These are phyloP conservation scores for Myrmophylax atrothorax DNA, from an alignment of 2,113 vertebrate genomes.

Conservation along the genomic window DNA sequence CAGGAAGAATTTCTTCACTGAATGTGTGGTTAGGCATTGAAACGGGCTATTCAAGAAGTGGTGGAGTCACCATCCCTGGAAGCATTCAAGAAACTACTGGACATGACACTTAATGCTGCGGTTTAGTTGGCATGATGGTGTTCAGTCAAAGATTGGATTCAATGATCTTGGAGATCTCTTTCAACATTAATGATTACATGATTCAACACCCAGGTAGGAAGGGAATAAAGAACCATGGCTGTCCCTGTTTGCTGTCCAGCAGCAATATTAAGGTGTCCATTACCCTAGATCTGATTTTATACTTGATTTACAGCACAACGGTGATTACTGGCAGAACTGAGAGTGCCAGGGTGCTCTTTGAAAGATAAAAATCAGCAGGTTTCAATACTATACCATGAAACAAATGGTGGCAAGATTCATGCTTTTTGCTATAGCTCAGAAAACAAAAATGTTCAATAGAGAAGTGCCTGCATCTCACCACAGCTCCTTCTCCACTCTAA, in stretches of 20 bases:
- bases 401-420: background rate
- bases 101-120: background rate
- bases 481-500: background rate
- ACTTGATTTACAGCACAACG: background rate
- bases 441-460: background rate
- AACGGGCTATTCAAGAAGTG: background rate
- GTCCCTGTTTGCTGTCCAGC: background rate
- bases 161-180: background rate
- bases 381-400: background rate
- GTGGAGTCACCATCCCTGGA: background rate
- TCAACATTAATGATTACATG: background rate
- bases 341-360: fast-evolving
- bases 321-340: background rate
- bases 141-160: background rate
- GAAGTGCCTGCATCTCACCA: background rate
- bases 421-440: background rate
- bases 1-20: background rate
- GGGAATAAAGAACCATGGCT: background rate
- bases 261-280: background rate
- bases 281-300: background rate
- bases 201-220: background rate
- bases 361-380: background rate
- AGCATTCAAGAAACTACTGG: background rate
- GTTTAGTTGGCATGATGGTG: background rate
- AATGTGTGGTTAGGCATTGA: background rate